Evolutionary conservation across 1,140 invertebrate species (phyloP).

Genomic region (Drosophila ohnishii): DNA sequence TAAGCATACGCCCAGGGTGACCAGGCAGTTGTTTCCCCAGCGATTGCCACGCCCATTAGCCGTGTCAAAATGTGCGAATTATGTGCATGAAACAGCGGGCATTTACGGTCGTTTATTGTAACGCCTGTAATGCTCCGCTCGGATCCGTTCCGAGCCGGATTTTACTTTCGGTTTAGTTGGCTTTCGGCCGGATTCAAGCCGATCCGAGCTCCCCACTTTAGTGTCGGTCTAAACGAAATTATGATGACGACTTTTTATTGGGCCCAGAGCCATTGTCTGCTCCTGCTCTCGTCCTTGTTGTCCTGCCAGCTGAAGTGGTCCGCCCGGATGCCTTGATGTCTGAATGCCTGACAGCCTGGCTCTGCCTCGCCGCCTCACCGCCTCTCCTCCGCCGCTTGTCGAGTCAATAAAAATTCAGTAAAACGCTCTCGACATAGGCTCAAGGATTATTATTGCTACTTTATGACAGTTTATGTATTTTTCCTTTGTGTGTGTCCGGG

Average conservation of each 20-base stretch:
- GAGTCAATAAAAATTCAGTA: slow-evolving; percentile 81
- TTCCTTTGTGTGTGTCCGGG: slow-evolving; percentile 39
- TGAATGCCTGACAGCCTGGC: slow-evolving; percentile 21
- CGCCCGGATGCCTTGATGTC: slow-evolving; percentile 30
- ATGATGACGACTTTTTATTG: slow-evolving; percentile 77
- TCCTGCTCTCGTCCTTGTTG: slow-evolving; percentile 48
- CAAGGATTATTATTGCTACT: slow-evolving; percentile 79
- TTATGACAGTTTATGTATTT: slow-evolving; percentile 69
- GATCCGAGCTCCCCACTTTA: slow-evolving; percentile 28
- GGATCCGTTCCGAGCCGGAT: slow-evolving; percentile 10
- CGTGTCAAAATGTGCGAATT: slow-evolving; percentile 74
- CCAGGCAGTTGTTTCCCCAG: slow-evolving; percentile 13
- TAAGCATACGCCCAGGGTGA: slow-evolving; percentile 63
- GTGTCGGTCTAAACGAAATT: slow-evolving; percentile 66
- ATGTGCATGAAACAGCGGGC: slow-evolving; percentile 66
- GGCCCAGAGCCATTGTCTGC: slow-evolving; percentile 60
- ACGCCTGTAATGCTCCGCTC: slow-evolving; percentile 18
- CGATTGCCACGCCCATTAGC: slow-evolving; percentile 67
- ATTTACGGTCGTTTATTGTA: slow-evolving; percentile 66
- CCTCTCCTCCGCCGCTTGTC: slow-evolving; percentile 7
- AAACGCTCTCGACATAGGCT: slow-evolving; percentile 76
- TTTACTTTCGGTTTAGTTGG: slow-evolving; percentile 42
- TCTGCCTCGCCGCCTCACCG: neutral
- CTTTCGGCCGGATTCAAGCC: slow-evolving; percentile 12
- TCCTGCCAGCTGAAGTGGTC: slow-evolving; percentile 51